Evolutionary conservation across 1,140 invertebrate species (phyloP), one percentile per base, ranked within the genome.

Genomic region (Leguminivora glycinivorella): DNA sequence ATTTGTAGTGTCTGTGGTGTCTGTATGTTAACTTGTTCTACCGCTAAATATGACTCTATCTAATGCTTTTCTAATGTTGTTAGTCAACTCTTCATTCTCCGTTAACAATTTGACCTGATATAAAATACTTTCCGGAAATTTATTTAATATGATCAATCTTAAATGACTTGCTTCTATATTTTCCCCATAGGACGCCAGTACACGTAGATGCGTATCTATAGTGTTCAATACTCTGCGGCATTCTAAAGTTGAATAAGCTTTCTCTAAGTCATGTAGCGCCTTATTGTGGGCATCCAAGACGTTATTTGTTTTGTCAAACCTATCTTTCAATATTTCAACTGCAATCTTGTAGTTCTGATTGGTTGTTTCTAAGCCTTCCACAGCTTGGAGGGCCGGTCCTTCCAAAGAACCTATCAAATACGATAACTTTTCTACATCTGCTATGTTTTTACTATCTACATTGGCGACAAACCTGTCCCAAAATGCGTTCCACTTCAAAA

Each of bases 41-140:
- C 25, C 0, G 67, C 67, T n/a, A 0, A 19, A 24, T 5, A 68
- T 43, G 0, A 68, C 40, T 12, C 52, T 40, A 7, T 68, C 34
- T 47, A 68, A 7, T 0, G 17, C 38, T 6, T 25, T 14, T 1
- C 19, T 12, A 1, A 47, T 68, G 0, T 2, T 40, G 0, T 25
- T 24, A n/a, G 43, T 22, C 1, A 9, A 12, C 9, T 47, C 22
- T 2, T 68, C 38, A n/a, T 40, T 6, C 0, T 40, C 19, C 3
- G 22, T 47, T 22, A 68, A 4, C 2, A 68, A 1, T n/a, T 68
- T 40, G 1, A 68, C 17, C 24, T 68, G 34, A 6, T 68, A 68
- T 14, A 68, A 5, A 1, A 68, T 14, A 1, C 29, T 68, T 68
- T 68, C 40, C 14, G 67, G 38, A 26, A 68, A 68, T n/a, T 68